Evolutionary conservation across 2,888 invertebrate genomes (phyloP), one percentile per base, ranked within the genome.

Genomic region (Tiliacea citrago): DNA sequence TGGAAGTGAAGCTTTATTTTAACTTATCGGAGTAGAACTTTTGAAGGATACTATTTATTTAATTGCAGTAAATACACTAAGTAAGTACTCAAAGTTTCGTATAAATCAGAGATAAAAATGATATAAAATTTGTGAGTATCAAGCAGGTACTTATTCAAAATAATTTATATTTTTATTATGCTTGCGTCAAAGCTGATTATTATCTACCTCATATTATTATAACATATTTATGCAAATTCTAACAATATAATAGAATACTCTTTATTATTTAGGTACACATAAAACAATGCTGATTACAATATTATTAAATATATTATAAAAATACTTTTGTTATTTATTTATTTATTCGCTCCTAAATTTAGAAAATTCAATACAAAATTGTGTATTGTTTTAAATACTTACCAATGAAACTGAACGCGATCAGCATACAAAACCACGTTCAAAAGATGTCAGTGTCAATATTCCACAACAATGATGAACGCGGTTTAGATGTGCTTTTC

Each of bases 371-470:
- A 45, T 51, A 1, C 18, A n/a, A 42, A 51, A 13, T 74, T 5
- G 6, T 51, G 51, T 21, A 51, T 73, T 74, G 51, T 73, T 35
- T 70, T 6, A 71, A 51, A 53, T 68, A 68, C 29, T 51, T 51
- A 21, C 49, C 21, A 21, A 13, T 21, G 8, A 29, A 21, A 49
- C 5, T 42, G 21, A 21, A 29, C 21, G 21, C 13, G 8, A 63
- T 29, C 21, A 24, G 18, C 18, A 24, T 18, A 45, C 12, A 12
- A 45, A 24, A 12, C 45, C 4, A 9, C 13, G 5, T n/a, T 62
- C 9, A 62, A 24, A n/a, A 24, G 16, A 13, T 42, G 13, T 39
- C 13, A 61, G 5, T 39, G 39, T 42, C 5, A n/a, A 42, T 61
- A 42, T 42, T 42, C 42, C 9, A 42, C 42, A 42, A 42, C 42